Base-by-base conservation (phyloP, 1,140 invertebrate genomes). In the Drosophila baimaii region DNA sequence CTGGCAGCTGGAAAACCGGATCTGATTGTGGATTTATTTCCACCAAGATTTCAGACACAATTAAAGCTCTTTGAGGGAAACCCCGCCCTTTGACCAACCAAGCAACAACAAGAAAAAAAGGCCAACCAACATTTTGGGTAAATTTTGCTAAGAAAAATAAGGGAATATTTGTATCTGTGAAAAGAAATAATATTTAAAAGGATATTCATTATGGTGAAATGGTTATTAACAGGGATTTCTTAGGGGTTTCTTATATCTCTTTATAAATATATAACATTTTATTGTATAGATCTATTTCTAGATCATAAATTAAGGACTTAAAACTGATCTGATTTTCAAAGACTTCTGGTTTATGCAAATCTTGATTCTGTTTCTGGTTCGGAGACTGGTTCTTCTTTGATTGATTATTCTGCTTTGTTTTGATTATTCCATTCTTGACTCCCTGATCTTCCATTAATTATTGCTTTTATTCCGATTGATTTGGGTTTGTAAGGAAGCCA, bases 11-110 rank as follows among this genome's bases (percentile, higher is more conserved):
- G 51, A 49, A 71, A 72, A 72, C 69, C 69, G 69, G 69, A 71
- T 72, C 46, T 37, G 54, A 27, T 72, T 71, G 69, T 39, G 66
- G 33, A 46, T 57, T 71, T 71, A 47, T 57, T 71, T 57, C 68
- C 65, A 70, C 51, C 49, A 57, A 56, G 12, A 57, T 37, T 39
- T 25, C 66, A 71, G 66, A 29, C 66, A 72, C 69, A 72, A 72
- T 72, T 72, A 72, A 71, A 71, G 69, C 69, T 58, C 69, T 58
- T 72, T 72, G 69, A 72, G 65, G 69, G 52, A 72, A 72, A 72
- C 69, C 68, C 69, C 54, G 65, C 66, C 69, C 65, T 49, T 71
- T 29, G 43, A 57, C 69, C 33, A 46, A 13, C 15, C 31, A 46
- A 29, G n/a, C 51, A 52, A 54, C 31, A 33, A 13, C 6, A 43